A percentile compares a stretch with the other conserved stretches of the same genome.
Evolutionary conservation across 2,888 invertebrate genomes (phyloP).

Genomic region (Vesta saturnalis): DNA sequence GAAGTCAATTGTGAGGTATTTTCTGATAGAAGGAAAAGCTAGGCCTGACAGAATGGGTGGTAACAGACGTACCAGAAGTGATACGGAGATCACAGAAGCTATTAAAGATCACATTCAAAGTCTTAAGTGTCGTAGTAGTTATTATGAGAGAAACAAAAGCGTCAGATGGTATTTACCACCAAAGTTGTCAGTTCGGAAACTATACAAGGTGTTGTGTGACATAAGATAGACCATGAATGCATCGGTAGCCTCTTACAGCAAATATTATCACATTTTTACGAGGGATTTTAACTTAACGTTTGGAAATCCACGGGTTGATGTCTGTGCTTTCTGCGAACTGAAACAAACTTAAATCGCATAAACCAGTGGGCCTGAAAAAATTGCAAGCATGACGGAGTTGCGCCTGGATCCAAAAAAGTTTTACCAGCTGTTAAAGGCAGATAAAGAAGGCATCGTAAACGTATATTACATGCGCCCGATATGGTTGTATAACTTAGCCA

Average conservation of each 20-base stretch:
- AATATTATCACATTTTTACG: not conserved
- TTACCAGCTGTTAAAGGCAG: too few relatives aligned
- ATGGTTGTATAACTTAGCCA: too few relatives aligned
- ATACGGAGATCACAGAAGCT: not conserved
- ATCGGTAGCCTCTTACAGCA: too few relatives aligned
- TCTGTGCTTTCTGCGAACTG: not conserved
- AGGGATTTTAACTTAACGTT: not conserved
- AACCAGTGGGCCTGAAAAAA: not conserved
- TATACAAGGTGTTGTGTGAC: not conserved
- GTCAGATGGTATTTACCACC: not conserved
- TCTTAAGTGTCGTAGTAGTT: not conserved
- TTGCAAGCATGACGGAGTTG: not conserved
- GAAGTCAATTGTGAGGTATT: too few relatives aligned
- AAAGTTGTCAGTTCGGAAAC: not conserved
- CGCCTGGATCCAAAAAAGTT: too few relatives aligned
- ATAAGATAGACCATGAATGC: not conserved
- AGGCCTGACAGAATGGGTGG: not conserved
- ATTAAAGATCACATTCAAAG: not conserved
- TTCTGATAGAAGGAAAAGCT: too few relatives aligned
- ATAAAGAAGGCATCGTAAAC: too few relatives aligned
- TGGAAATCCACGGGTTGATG: not conserved
- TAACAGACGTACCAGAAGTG: not conserved
- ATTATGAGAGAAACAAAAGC: not conserved
- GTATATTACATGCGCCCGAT: too few relatives aligned
- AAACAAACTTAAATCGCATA: not conserved